Evolutionary conservation across 1,140 invertebrate genomes (phyloP), one percentile per base, ranked within the genome.

Genomic region (Forficula auricularia): DNA sequence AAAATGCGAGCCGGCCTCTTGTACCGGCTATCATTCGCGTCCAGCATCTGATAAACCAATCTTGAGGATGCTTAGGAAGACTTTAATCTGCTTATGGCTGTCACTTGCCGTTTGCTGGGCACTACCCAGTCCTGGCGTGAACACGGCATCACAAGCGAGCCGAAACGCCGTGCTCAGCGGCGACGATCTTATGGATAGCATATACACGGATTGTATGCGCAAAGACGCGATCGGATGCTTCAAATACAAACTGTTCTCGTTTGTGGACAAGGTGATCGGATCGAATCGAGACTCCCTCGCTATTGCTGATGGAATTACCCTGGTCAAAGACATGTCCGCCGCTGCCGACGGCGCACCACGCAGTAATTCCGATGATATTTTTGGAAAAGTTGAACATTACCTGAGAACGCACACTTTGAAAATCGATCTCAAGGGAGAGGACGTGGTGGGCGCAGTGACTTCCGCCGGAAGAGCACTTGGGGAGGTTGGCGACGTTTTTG

Each of bases 241-340:
- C 46, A 85, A 84, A 57, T 80, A 82, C 64, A 85, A 84, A 56
- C 69, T 86, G 47, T 82, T 83, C 63, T 74, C 77, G 1, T 82
- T 77, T 58, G 77, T 84, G 19, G 82, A 85, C 60, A 82, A 83
- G 57, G 76, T 81, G 65, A 62, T 84, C 15, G 70, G 71, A 1
- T 72, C 77, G 48, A 27, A 27, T 27, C 82, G 79, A 58, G 81
- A 84, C 48, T 71, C 71, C 38, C 82, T 82, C 52, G 73, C 75
- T 1, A 56, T 86, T 12, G 76, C 77, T 42, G 80, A 86, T 47
- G 81, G 80, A 15, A 77, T 85, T 13, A 82, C 80, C 2, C 76
- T 85, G 8, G 75, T 83, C n/a, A 78, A 77, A 55, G 79, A 74
- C 0, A 52, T 70, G 3, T 75, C 72, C 47, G 66, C 72, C 13